A percentile compares a stretch with the other conserved stretches of the same genome.
These are phyloP conservation scores for Habroteleia sp. DNA, from an alignment of 2,888 invertebrate genomes.

Conservation along the genomic window DNA sequence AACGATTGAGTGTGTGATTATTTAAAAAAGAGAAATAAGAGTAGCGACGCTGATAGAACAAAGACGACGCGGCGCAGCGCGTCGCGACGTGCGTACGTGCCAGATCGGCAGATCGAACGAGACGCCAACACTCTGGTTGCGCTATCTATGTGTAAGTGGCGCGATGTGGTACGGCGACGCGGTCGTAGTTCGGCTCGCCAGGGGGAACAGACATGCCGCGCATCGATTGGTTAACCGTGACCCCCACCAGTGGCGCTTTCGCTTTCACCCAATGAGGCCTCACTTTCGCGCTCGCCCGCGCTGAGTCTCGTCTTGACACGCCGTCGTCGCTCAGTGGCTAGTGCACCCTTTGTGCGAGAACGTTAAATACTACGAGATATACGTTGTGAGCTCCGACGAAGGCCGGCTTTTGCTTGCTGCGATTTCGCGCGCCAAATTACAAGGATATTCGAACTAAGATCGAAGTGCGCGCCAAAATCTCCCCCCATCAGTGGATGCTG, in stretches of 20 bases:
- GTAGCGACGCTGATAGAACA: too few species aligned
- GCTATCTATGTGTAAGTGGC: conserved; percentile 28
- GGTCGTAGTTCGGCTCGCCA: conserved; percentile 51
- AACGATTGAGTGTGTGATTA: too few species aligned
- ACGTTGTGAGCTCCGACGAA: conserved; percentile 30
- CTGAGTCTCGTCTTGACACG: conserved; percentile 73
- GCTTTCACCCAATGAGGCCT: conserved; percentile 81
- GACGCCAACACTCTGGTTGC: conserved; percentile 33
- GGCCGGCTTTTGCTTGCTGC: conserved; percentile 42
- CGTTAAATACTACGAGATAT: conserved; percentile 51
- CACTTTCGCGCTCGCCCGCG: conserved; percentile 80
- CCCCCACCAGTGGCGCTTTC: conserved; percentile 80
- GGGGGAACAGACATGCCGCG: conserved; percentile 69
- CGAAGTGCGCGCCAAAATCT: conserved; percentile 16
- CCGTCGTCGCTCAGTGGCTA: conserved; percentile 74
- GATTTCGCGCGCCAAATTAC: conserved; percentile 25
- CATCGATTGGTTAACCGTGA: conserved; percentile 81
- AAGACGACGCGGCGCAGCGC: conserved; percentile 17
- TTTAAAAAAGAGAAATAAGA: too few species aligned
- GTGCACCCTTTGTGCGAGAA: conserved; percentile 74
- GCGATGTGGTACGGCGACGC: conserved; percentile 36
- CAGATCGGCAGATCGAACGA: conserved; percentile 31
- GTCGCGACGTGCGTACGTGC: conserved; percentile 41
- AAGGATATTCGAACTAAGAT: background rate
- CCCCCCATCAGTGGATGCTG: background rate